Percentiles rank a stretch among this genome's conserved stretches.
Evolutionary conservation across 2,797 vertebrate genomes (phyloP).

Genomic region (Aselliscus stoliczkanus): DNA sequence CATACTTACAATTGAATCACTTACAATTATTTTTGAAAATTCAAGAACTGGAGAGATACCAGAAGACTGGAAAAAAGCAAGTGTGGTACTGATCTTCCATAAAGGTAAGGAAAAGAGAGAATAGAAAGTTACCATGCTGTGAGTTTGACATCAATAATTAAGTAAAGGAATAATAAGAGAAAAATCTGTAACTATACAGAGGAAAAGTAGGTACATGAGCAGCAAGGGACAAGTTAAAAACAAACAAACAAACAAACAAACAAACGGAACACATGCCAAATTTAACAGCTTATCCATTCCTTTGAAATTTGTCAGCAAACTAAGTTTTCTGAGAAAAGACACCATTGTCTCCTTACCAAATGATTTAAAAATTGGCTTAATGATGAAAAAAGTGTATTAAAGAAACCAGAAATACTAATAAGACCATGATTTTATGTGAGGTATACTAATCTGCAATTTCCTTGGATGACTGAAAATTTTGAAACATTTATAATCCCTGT

Average conservation of each 20-base stretch:
- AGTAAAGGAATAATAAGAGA: slow-evolving; percentile 65
- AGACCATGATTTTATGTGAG: neutral
- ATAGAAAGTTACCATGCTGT: slow-evolving; percentile 75
- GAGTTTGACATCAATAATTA: slow-evolving; percentile 62
- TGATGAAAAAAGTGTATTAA: slow-evolving; percentile 26
- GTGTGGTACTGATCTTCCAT: slow-evolving; percentile 79
- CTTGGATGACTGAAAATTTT: neutral
- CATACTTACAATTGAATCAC: slow-evolving; percentile 77
- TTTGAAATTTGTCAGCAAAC: slow-evolving; percentile 49
- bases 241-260: neutral
- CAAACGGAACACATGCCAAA: neutral
- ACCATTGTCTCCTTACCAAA: slow-evolving; percentile 23
- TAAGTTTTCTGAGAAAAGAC: slow-evolving; percentile 39
- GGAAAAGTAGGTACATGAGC: slow-evolving; percentile 35
- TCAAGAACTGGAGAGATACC: slow-evolving; percentile 80
- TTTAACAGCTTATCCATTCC: slow-evolving; percentile 4
- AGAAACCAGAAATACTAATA: slow-evolving; percentile 38
- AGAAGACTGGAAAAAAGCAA: slow-evolving; percentile 80
- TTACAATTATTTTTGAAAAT: slow-evolving; percentile 80
- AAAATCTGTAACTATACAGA: slow-evolving; percentile 56
- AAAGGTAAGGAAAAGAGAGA: slow-evolving; percentile 76
- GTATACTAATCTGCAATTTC: neutral
- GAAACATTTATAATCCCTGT: neutral
- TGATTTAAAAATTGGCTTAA: slow-evolving; percentile 40
- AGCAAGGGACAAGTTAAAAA: slow-evolving; percentile 42